Conservation (phyloP, 2,113 vertebrate species). For the Chloebia gouldiae region DNA sequence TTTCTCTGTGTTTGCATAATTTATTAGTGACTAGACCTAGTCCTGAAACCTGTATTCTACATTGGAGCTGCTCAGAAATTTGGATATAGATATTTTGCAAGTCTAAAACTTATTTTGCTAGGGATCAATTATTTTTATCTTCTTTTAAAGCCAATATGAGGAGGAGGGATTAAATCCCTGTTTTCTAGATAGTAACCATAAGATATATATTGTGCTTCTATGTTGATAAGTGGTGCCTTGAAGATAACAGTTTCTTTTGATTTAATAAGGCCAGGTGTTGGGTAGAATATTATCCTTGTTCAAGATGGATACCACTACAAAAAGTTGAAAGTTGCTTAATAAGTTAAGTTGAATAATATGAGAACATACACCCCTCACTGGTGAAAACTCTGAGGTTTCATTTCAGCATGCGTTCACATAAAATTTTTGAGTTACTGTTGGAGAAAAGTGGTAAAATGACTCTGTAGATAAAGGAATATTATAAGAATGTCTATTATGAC, state of each 20-base stretch:
- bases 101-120: background rate
- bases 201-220: background rate
- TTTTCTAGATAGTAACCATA: background rate
- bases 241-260: background rate
- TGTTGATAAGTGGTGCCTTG: background rate
- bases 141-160: background rate
- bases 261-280: background rate
- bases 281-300: background rate
- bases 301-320: background rate
- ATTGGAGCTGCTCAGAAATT: background rate
- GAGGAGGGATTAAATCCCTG: background rate
- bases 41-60: background rate
- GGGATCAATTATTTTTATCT: background rate
- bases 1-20: background rate
- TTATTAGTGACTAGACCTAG: background rate
- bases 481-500: background rate
- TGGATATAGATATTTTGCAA: background rate
- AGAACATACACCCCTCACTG: fast-evolving
- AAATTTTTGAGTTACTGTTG: background rate
- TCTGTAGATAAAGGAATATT: background rate
- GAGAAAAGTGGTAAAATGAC: background rate
- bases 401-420: background rate
- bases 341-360: too few species aligned
- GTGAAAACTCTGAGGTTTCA: background rate
- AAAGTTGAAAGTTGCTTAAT: background rate